Conservation (phyloP, 2,888 invertebrate genomes). For the Branchinecta sandiegonensis region DNA sequence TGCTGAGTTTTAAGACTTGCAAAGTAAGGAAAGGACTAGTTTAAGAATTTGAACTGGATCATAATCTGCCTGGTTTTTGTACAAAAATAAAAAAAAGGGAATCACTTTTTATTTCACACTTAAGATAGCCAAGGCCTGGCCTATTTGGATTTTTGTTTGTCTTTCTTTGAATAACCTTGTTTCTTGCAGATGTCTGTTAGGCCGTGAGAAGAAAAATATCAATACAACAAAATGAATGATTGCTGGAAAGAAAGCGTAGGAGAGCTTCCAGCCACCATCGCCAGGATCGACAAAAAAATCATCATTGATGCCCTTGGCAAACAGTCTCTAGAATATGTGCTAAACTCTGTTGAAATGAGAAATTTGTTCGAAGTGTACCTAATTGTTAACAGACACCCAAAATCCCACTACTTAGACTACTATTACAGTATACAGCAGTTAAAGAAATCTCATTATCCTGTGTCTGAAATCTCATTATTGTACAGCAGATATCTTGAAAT, state of each 20-base stretch:
- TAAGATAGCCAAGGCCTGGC: too few species aligned
- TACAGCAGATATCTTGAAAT: background rate
- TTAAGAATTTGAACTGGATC: too few species aligned
- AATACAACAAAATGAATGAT: too few species aligned
- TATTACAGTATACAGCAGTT: constrained; percentile 1
- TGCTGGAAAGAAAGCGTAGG: background rate
- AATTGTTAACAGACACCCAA: background rate
- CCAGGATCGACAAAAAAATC: background rate
- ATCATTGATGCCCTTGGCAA: background rate
- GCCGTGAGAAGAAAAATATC: too few species aligned
- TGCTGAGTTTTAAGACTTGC: too few species aligned
- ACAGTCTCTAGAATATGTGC: background rate
- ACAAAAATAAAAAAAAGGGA: too few species aligned
- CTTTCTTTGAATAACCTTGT: too few species aligned
- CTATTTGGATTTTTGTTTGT: too few species aligned
- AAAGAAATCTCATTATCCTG: background rate
- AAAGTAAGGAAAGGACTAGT: too few species aligned
- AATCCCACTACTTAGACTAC: background rate
- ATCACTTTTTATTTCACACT: too few species aligned
- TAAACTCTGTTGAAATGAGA: constrained; percentile 1
- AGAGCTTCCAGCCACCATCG: background rate
- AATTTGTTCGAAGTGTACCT: background rate
- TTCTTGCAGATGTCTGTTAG: too few species aligned
- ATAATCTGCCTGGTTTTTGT: too few species aligned
- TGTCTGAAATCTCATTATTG: background rate